Conservation (phyloP, 2,888 invertebrate species). For the Oscheius onirici region DNA sequence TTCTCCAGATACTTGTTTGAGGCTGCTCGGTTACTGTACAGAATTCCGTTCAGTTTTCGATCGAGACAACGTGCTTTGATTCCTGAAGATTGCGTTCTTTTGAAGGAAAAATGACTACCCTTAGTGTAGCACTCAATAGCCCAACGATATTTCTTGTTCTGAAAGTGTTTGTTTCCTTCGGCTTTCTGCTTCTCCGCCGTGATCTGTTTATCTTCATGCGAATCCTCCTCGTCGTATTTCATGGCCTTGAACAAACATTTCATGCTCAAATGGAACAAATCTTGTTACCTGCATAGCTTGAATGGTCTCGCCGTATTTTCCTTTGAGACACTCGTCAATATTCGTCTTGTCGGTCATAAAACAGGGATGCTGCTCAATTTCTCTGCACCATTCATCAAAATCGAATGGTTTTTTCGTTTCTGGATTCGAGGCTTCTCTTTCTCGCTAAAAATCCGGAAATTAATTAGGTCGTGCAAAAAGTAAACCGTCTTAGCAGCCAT, state of each 20-base stretch:
- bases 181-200: conserved; percentile 88
- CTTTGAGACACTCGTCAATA: conserved; percentile 40
- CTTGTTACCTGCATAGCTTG: conserved; percentile 77
- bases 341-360: conserved; percentile 64
- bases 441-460: conserved; percentile 18
- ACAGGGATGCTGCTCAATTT: conserved; percentile 68
- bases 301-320: conserved; percentile 61
- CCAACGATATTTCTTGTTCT: conserved; percentile 89
- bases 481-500: conserved; percentile 61
- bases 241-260: conserved; percentile 80
- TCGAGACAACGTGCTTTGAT: conserved; percentile 82
- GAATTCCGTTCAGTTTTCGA: conserved; percentile 81
- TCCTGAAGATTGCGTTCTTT: conserved; percentile 71
- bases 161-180: conserved; percentile 94
- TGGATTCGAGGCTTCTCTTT: conserved; percentile 30
- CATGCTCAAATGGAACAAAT: neutral
- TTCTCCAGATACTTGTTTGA: conserved; percentile 83
- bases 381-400: conserved; percentile 68
- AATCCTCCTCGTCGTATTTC: conserved; percentile 80
- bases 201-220: conserved; percentile 77
- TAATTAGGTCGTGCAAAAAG: neutral
- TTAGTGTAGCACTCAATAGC: conserved; percentile 86
- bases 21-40: conserved; percentile 92
- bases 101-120: conserved; percentile 72
- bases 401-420: conserved; percentile 61